Evolutionary conservation across 2,797 vertebrate species (phyloP).

Genomic region (Cirrhinus mrigala): DNA sequence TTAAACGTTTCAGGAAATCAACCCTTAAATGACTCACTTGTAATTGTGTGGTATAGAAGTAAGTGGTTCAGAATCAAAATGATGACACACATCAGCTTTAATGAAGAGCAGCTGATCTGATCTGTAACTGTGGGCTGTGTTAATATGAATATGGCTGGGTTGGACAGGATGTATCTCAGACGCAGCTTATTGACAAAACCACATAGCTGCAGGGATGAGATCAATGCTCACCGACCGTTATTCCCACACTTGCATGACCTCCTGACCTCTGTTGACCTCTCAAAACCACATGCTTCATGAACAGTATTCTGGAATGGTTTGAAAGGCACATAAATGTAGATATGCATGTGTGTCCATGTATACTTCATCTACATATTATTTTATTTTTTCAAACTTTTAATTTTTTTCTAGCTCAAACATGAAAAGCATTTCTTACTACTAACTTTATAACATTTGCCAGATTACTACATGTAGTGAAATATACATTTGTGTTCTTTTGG

Average conservation of each 20-base stretch:
- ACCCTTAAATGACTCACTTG: background rate
- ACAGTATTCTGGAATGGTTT: background rate
- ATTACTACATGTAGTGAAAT: background rate
- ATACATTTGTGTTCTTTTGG: background rate
- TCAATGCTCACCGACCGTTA: constrained; percentile 23
- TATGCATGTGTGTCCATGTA: background rate
- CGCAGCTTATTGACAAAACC: constrained; percentile 30
- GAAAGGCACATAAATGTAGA: too few species aligned
- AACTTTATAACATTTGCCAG: too few species aligned
- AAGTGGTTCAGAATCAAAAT: constrained; percentile 1
- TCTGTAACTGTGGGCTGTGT: constrained; percentile 29
- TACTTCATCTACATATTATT: background rate
- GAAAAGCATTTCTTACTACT: too few species aligned
- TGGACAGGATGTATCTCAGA: constrained; percentile 18
- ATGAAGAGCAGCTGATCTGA: constrained; percentile 35
- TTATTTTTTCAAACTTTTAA: background rate
- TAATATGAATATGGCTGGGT: constrained; percentile 7
- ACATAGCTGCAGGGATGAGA: constrained; percentile 44
- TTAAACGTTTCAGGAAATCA: constrained; percentile 1
- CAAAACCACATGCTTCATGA: constrained; percentile 24
- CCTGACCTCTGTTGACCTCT: constrained; percentile 24
- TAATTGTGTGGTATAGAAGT: background rate
- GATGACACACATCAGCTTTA: background rate
- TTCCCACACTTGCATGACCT: constrained; percentile 40
- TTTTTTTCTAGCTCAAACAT: too few species aligned